A percentile compares a stretch with the other conserved stretches of the same genome.
Evolutionary conservation across 2,888 invertebrate genomes (phyloP).

Genomic region (Brachypalpus laphriformis): DNA sequence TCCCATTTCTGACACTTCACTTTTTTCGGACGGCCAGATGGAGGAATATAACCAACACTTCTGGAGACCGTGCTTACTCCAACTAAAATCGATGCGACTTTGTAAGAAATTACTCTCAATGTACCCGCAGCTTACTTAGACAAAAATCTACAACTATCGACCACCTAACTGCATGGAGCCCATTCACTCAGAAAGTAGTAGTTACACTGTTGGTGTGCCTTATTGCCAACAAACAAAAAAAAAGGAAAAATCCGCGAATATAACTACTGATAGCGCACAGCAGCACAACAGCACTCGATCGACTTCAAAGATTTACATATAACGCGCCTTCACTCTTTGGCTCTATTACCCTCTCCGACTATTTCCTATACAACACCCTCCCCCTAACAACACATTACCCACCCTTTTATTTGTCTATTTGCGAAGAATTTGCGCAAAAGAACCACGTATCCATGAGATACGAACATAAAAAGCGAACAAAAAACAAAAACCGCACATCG

Average conservation of each 20-base stretch:
- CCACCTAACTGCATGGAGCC: constrained; percentile 27
- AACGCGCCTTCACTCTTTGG: constrained; percentile 58
- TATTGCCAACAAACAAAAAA: constrained; percentile 47
- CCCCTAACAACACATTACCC: constrained; percentile 24
- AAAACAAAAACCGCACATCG: constrained; percentile 68
- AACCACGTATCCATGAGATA: constrained; percentile 52
- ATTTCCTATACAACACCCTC: background rate
- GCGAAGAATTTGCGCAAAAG: constrained; percentile 55
- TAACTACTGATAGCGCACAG: constrained; percentile 60
- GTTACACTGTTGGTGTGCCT: constrained; percentile 37
- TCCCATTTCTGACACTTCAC: no score
- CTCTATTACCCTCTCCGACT: background rate
- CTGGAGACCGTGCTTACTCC: no score
- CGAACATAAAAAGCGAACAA: constrained; percentile 14
- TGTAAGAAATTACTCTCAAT: constrained; percentile 38
- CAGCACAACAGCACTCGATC: constrained; percentile 53
- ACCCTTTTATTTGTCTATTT: constrained; percentile 53
- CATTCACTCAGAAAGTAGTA: constrained; percentile 47
- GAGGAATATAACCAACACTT: no score
- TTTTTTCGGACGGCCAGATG: no score
- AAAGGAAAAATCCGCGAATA: constrained; percentile 35
- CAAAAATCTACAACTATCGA: constrained; percentile 40
- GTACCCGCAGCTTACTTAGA: constrained; percentile 12
- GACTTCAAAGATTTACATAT: constrained; percentile 73
- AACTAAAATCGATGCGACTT: no score